phyloP scores from a whole-genome alignment of 1,140 invertebrate species.

The Meloidogyne chitwoodi region DNA sequence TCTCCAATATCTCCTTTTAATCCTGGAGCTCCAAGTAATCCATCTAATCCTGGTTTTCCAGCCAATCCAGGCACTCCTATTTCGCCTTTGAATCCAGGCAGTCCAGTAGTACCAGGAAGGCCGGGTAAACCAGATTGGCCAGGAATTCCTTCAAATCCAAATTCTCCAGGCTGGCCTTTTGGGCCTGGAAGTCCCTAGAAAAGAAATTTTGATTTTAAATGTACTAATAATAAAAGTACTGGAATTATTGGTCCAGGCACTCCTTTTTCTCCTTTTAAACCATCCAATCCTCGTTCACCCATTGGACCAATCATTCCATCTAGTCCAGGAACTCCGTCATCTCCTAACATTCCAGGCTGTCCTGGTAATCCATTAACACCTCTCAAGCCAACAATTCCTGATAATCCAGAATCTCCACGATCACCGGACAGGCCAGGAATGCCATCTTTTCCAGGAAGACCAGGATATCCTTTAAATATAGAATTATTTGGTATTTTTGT shows the following conservation, averaged over 20 bases:
- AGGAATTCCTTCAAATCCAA: conserved; percentile 36
- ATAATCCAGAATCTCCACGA: conserved; percentile 20
- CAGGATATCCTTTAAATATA: conserved; percentile 18
- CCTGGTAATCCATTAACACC: conserved; percentile 38
- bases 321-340: conserved; percentile 1
- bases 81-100: conserved; percentile 36
- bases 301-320: conserved; percentile 5
- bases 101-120: conserved; percentile 24
- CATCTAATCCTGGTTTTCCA: conserved; percentile 41
- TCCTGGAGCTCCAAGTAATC: conserved; percentile 37
- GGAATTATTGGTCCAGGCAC: conserved; percentile 31
- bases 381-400: conserved; percentile 28
- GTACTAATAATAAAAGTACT: background rate
- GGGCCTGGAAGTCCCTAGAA: conserved; percentile 26
- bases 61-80: conserved; percentile 12
- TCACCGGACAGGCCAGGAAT: conserved; percentile 23
- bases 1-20: conserved; percentile 39
- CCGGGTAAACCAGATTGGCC: conserved; percentile 32
- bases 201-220: background rate
- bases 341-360: conserved; percentile 28
- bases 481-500: background rate
- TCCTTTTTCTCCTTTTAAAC: conserved; percentile 32
- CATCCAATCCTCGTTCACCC: conserved; percentile 23
- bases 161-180: conserved; percentile 33
- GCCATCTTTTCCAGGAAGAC: conserved; percentile 27